These are phyloP conservation scores for Eremobia ochroleuca DNA, from an alignment of 2,888 invertebrate species.

Conservation along the genomic window DNA sequence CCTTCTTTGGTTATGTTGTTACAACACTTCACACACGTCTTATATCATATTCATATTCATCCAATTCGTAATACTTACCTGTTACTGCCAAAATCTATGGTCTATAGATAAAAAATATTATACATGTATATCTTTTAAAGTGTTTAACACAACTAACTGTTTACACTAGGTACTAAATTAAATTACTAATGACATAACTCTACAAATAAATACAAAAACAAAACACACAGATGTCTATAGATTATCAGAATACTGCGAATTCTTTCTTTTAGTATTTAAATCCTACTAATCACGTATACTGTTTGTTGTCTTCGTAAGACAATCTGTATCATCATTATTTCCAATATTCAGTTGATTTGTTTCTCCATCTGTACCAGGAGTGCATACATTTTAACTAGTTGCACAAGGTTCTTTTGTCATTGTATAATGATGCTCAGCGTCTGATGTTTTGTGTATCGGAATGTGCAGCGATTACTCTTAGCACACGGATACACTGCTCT, in stretches of 20 bases:
- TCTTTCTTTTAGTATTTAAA: not conserved
- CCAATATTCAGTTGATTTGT: constrained; percentile 41
- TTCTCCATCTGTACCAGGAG: constrained; percentile 77
- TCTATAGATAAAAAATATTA: too few relatives aligned
- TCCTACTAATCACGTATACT: not conserved
- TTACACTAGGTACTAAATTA: too few relatives aligned
- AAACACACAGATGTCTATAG: too few relatives aligned
- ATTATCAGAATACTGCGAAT: not conserved
- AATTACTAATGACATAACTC: too few relatives aligned
- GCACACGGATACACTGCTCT: constrained; percentile 54
- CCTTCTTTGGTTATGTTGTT: not conserved
- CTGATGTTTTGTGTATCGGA: constrained; percentile 88
- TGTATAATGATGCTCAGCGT: constrained; percentile 87
- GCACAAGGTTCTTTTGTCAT: constrained; percentile 90
- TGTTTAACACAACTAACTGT: too few relatives aligned
- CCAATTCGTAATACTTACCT: not conserved
- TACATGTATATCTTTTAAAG: too few relatives aligned
- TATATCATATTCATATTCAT: too few relatives aligned
- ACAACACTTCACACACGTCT: not conserved
- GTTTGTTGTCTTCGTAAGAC: not conserved
- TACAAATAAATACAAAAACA: too few relatives aligned
- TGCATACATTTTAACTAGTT: constrained; percentile 86
- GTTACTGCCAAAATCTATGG: not conserved
- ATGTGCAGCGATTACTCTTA: constrained; percentile 84
- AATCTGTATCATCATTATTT: constrained; percentile 22